Conservation (phyloP, 64 coral and sea anemone genomes). For the Dendrophyllia cribrosa region DNA sequence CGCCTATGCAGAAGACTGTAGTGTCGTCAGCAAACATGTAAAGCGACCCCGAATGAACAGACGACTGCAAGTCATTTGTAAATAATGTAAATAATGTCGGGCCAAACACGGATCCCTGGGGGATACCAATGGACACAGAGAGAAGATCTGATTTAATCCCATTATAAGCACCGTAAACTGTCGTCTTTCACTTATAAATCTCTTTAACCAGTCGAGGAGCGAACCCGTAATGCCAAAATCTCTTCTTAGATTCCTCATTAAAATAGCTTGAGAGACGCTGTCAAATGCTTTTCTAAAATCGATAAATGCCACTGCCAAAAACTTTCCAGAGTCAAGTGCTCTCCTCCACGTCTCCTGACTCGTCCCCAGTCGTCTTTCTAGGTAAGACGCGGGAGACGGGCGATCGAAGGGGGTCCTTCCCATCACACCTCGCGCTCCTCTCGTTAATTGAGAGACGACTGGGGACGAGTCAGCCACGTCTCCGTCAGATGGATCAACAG, state of each 20-base stretch:
- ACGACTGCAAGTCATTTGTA: neutral
- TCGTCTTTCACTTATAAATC: neutral
- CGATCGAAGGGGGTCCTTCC: no score
- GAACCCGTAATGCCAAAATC: constrained; percentile 11
- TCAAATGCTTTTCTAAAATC: constrained; percentile 31
- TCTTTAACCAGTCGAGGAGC: neutral
- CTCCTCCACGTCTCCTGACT: no score
- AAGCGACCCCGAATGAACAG: neutral
- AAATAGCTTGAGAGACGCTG: neutral
- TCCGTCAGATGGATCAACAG: constrained; percentile 13
- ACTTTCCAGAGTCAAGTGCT: constrained; percentile 6
- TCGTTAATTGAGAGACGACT: no score
- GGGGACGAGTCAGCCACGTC: no score
- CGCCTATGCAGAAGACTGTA: constrained; percentile 20
- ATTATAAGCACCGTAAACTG: constrained; percentile 41
- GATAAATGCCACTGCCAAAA: neutral
- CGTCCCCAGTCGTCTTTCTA: no score
- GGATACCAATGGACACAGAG: neutral
- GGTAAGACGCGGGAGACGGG: no score
- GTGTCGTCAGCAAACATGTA: constrained; percentile 36
- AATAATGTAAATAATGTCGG: neutral
- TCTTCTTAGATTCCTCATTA: neutral
- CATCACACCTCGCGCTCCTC: no score
- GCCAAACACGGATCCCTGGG: neutral
- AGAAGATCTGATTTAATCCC: neutral